These are phyloP conservation scores for Mizuhopecten yessoensis DNA, from an alignment of 1,140 invertebrate genomes.

Conservation along the genomic window DNA sequence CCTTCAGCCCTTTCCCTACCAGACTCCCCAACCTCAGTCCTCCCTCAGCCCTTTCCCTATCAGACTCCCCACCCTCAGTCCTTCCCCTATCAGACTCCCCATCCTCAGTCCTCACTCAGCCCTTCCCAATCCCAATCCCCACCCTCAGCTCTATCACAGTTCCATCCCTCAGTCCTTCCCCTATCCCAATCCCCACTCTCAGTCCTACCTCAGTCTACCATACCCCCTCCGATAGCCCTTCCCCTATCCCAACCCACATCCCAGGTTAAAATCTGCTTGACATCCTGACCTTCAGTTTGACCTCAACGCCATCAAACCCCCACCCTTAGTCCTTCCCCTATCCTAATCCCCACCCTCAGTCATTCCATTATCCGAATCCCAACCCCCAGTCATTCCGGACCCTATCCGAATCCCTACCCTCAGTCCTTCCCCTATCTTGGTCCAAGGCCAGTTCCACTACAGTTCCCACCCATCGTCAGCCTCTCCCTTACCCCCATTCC, in stretches of 20 bases:
- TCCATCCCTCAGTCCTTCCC: background rate
- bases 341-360: background rate
- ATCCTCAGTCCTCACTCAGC: no score
- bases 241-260: no score
- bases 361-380: background rate
- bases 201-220: no score
- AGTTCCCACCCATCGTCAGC: background rate
- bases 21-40: background rate
- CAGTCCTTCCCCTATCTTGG: background rate
- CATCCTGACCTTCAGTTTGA: no score
- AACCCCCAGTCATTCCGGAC: background rate
- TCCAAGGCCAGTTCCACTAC: background rate
- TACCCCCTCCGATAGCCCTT: no score
- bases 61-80: background rate
- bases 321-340: background rate
- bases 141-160: background rate
- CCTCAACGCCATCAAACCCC: background rate
- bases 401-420: background rate
- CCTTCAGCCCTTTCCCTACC: background rate
- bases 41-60: background rate
- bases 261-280: no score
- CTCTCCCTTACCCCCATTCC: background rate
- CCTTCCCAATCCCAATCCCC: background rate
- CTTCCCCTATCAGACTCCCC: background rate
- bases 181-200: background rate